A percentile compares a stretch with the other conserved stretches of the same genome.
These are phyloP conservation scores for Gordius sp. DNA, from an alignment of 2,888 invertebrate genomes.

Conservation along the genomic window DNA sequence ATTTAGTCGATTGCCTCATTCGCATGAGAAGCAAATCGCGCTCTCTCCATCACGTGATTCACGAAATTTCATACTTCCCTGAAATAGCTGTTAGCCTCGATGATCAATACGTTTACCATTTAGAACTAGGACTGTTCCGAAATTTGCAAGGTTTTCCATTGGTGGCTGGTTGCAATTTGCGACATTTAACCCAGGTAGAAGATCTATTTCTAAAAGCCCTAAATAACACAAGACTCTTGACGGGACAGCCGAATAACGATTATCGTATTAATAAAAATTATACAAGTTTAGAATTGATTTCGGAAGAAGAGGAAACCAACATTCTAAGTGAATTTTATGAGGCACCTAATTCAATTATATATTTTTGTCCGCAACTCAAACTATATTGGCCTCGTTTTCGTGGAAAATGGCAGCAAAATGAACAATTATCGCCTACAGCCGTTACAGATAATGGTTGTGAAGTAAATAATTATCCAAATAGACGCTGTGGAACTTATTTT, in stretches of 20 bases:
- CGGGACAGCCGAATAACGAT: too few relatives aligned
- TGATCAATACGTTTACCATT: not conserved
- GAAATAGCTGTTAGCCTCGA: not conserved
- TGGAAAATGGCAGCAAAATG: too few relatives aligned
- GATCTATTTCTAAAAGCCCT: too few relatives aligned
- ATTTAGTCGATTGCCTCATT: not conserved
- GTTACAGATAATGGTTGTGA: too few relatives aligned
- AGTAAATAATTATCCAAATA: too few relatives aligned
- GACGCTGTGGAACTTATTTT: not conserved
- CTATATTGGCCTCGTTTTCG: not conserved
- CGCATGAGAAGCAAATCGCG: not conserved
- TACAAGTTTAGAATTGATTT: too few relatives aligned
- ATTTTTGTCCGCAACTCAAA: not conserved
- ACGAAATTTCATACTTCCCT: not conserved
- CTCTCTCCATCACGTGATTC: not conserved
- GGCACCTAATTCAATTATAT: not conserved
- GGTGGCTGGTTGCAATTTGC: not conserved
- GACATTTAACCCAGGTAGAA: too few relatives aligned
- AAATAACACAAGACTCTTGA: too few relatives aligned
- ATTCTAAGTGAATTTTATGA: not conserved
- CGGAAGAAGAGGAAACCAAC: conserved; percentile 5
- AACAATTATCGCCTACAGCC: too few relatives aligned
- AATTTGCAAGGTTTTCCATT: conserved; percentile 1
- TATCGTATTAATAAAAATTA: too few relatives aligned
- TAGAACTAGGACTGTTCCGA: not conserved